Base-by-base conservation (phyloP, 1,140 invertebrate genomes). In the Forficula auricularia region DNA sequence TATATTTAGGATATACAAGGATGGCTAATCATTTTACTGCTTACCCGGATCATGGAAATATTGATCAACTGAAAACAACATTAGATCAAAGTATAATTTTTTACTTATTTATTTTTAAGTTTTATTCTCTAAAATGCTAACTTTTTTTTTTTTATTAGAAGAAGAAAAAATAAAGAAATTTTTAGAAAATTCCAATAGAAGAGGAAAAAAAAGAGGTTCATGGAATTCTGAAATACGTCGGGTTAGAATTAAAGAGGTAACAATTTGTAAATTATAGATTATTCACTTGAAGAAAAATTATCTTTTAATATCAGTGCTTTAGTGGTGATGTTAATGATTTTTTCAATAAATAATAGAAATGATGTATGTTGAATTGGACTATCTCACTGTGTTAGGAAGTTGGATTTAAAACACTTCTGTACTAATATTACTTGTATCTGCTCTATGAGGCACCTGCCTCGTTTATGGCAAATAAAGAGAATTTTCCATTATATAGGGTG, bases 1-100 rank as follows among this genome's bases (percentile, higher is more conserved):
- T 68, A 19, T 73, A 72, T 52, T 47, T 72, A 16, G 70, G 70
- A 18, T 55, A 62, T 27, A 63, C 54, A 12, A 58, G 63, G 33
- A 72, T 72, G 66, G 60, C 65, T 2, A 58, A 69, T 27, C 77
- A 80, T 58, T 73, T 76, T 47, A 63, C 71, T 49, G 61, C 73
- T 43, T 62, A 72, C 56, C 75, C 75, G 2, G 63, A 66, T 46
- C 77, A 79, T 57, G 70, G 73, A 1, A 65, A 57, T 49, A 51
- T 59, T 2, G 61, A 63, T 22, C 58, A 64, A 37, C 41, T 65
- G n/a, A 3, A 59, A 53, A 1, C 52, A 16, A 51, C 54, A 0
- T 55, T 57, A 44, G 30, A 55, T 4, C 60, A 60, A 44, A 54
- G 52, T 48, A 41, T 53, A 10, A n/a, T 45, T 7, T 30, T 37